Base-by-base conservation (phyloP, 2,113 vertebrate species). In the Crotalus tigris region DNA sequence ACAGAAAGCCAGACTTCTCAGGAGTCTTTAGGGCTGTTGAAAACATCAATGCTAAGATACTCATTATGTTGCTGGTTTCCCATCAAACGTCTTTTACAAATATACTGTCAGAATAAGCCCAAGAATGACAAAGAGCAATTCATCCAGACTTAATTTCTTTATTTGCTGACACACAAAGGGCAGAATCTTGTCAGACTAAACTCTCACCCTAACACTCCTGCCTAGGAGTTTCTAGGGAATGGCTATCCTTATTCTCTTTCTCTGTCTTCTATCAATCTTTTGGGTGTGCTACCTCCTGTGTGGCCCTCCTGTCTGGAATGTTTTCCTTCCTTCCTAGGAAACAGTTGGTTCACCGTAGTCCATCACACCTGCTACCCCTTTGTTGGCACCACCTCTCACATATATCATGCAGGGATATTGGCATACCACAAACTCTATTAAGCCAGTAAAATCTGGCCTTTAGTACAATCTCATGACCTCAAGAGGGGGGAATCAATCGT, bases 401-500 rank as follows among this genome's bases (percentile, higher is more conserved):
- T n/a, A 61, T 26, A 5, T 87, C 7, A 11, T 94, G 1, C 0
- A 26, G 75, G n/a, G 46, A 94, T 89, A 94, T 81, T n/a, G 81
- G 59, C 58, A 11, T 91, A 4, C 7, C 90, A 29, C 11, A 90
- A 94, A 94, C 1, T 85, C 46, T 90, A 93, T 85, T 29, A 24
- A 29, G 61, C 94, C 88, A 92, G 12, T 87, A 81, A 33, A 55
- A 90, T 90, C 26, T 97, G 85, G 92, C 85, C 46, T 96, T 95
- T 96, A 33, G 91, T 81, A 87, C 3, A 89, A 19, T 94, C 54
- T 29, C 29, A 29, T 7, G 1, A 23, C 24, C 96, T 94, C 46
- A 92, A 10, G 95, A 1, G 10, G 3, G 26, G 26, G 61, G n/a
- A 6, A 97, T 97, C 96, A 96, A 95, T 96, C 95, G 54, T 96